Evolutionary conservation across 2,113 vertebrate genomes (phyloP).

Genomic region (Myotis davidii): DNA sequence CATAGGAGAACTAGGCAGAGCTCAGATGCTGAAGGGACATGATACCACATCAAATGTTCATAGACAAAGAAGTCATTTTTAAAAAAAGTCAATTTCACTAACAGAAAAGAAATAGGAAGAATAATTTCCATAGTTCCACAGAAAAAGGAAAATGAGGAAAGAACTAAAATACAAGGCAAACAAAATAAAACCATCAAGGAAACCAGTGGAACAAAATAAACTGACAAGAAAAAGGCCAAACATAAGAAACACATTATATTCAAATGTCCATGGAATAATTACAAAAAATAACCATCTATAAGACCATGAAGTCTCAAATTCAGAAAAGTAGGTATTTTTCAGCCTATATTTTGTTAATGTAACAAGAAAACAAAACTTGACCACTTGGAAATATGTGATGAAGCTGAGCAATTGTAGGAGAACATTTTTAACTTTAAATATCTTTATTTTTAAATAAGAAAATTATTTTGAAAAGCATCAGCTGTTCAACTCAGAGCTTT

Average conservation of each 20-base stretch:
- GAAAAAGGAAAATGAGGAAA: background rate
- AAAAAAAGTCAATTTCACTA: background rate
- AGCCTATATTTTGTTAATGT: background rate
- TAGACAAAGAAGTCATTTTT: background rate
- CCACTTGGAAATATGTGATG: background rate
- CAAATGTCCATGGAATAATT: background rate
- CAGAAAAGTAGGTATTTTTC: background rate
- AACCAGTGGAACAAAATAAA: background rate
- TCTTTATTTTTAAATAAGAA: background rate
- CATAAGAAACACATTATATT: background rate
- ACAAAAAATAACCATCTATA: background rate
- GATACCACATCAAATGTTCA: background rate
- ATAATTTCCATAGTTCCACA: background rate
- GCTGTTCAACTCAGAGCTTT: background rate
- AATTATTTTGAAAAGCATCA: conserved; percentile 21
- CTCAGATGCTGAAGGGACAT: background rate
- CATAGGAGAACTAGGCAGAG: background rate
- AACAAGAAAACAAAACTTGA: background rate
- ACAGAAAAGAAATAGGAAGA: background rate
- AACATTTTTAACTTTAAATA: background rate
- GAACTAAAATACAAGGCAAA: background rate
- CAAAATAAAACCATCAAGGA: background rate
- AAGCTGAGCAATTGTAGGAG: background rate
- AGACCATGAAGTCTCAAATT: conserved; percentile 12
- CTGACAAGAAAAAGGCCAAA: background rate